Conservation (phyloP, 2,888 invertebrate genomes). For the Caenorhabditis sp. region DNA sequence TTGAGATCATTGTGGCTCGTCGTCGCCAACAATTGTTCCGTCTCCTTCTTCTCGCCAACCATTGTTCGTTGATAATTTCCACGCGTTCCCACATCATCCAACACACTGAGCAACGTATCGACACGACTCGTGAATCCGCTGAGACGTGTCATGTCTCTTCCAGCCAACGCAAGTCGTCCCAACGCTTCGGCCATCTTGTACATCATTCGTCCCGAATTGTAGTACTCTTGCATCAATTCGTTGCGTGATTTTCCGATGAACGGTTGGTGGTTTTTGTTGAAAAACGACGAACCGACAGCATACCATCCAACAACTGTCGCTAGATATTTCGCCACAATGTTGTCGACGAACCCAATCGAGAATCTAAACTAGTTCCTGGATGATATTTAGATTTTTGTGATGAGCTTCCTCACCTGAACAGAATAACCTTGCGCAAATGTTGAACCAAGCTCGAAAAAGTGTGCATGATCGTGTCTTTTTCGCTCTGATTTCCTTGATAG, state of each 20-base stretch:
- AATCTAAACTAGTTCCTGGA: no score
- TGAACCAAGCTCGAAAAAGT: slow-evolving; percentile 85
- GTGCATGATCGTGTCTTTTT: slow-evolving; percentile 85
- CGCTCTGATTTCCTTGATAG: slow-evolving; percentile 76
- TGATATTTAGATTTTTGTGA: no score
- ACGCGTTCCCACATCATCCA: slow-evolving; percentile 79
- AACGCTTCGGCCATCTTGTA: slow-evolving; percentile 96
- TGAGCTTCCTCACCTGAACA: slow-evolving; percentile 53
- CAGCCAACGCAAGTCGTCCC: slow-evolving; percentile 90
- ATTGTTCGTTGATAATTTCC: slow-evolving; percentile 54
- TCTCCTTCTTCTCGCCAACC: slow-evolving; percentile 36
- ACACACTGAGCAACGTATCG: slow-evolving; percentile 84
- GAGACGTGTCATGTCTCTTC: slow-evolving; percentile 88
- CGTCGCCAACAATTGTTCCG: slow-evolving; percentile 5
- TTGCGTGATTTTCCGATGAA: slow-evolving; percentile 83
- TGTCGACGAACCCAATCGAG: slow-evolving; percentile 90
- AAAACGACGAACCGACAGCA: slow-evolving; percentile 83
- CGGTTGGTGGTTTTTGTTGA: slow-evolving; percentile 79
- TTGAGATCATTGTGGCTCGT: no score
- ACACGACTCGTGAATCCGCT: slow-evolving; percentile 94
- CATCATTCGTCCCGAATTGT: slow-evolving; percentile 94
- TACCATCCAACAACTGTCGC: slow-evolving; percentile 93
- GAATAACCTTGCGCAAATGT: slow-evolving; percentile 60
- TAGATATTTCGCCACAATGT: slow-evolving; percentile 92
- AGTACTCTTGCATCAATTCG: slow-evolving; percentile 88